phyloP scores from a whole-genome alignment of 2,797 vertebrate genomes.

The Paratrypauchen microcephalus region DNA sequence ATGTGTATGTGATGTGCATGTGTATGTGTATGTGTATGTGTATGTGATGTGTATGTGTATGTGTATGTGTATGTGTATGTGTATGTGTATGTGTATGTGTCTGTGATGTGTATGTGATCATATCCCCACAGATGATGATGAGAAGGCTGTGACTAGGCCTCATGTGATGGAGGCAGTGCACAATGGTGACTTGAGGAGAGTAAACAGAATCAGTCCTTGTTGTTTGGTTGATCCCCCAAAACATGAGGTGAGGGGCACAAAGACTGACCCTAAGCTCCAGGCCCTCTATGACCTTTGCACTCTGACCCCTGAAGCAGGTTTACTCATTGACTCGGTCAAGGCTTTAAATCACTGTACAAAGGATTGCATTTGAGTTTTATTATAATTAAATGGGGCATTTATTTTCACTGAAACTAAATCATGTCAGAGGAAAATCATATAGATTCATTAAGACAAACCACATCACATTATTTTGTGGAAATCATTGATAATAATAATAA shows the following conservation, averaged over 20 bases:
- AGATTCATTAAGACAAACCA: background rate
- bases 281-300: background rate
- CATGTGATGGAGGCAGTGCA: constrained; percentile 67
- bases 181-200: constrained; percentile 60
- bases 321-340: background rate
- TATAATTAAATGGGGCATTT: background rate
- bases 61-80: no score
- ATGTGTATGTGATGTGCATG: no score
- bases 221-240: constrained; percentile 9
- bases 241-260: background rate
- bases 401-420: background rate
- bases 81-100: constrained; percentile 44
- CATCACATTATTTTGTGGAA: no score
- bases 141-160: constrained; percentile 68
- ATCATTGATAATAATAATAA: no score
- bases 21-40: no score
- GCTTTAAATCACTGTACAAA: background rate
- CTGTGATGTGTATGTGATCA: constrained; percentile 41
- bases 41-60: no score
- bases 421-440: background rate
- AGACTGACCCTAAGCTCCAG: background rate
- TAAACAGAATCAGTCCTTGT: constrained; percentile 51
- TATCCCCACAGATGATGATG: constrained; percentile 48
- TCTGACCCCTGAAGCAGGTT: background rate
- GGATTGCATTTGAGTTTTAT: background rate